phyloP scores from a whole-genome alignment of 2,797 vertebrate species.

The Ctenochaetus hawaiiensis region DNA sequence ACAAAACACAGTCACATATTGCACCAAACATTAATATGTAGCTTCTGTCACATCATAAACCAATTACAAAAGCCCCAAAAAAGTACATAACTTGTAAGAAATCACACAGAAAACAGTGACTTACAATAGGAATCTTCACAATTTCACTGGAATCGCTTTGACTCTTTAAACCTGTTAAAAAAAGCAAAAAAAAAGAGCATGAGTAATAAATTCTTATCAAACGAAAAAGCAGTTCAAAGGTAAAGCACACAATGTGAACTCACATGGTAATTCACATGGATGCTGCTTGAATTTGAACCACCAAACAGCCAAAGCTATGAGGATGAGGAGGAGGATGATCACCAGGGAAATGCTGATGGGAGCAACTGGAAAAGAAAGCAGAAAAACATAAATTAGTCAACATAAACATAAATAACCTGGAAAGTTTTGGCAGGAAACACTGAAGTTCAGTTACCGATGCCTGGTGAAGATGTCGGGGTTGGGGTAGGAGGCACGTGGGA shows the following conservation, averaged over 20 bases:
- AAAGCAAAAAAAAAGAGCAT: conserved; percentile 28
- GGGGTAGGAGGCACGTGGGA: not conserved
- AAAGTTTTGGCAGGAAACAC: not conserved
- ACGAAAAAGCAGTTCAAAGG: not conserved
- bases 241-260: conserved; percentile 39
- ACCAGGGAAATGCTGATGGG: conserved; percentile 37
- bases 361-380: conserved; percentile 46
- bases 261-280: conserved; percentile 70
- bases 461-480: not conserved
- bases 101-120: conserved; percentile 37
- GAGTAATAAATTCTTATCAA: not conserved
- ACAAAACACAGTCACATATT: not conserved
- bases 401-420: too few species aligned
- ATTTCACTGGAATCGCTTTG: conserved; percentile 71
- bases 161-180: conserved; percentile 69
- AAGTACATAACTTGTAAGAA: not conserved
- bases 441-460: conserved; percentile 45
- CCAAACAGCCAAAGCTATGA: conserved; percentile 25
- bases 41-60: not conserved
- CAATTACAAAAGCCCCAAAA: not conserved
- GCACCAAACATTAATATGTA: too few species aligned
- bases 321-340: not conserved
- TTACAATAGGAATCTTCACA: conserved; percentile 87
- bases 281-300: conserved; percentile 59
- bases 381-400: too few species aligned